These are phyloP conservation scores for Junonia oenone DNA, from an alignment of 2,888 invertebrate species.

Conservation along the genomic window DNA sequence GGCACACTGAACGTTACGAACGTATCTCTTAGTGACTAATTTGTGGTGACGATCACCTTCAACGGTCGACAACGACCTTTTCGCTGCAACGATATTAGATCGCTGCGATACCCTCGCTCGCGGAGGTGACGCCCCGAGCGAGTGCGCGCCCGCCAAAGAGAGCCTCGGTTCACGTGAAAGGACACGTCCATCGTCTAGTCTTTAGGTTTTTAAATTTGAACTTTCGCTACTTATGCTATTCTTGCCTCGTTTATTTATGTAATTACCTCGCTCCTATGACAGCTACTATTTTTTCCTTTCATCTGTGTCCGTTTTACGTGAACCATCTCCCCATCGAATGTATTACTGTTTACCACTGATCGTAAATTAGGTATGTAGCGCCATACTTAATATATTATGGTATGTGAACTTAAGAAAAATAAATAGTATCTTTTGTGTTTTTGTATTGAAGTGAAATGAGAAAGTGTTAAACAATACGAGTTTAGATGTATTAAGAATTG, in stretches of 20 bases:
- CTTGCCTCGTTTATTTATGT: conserved; percentile 23
- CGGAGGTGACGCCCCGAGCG: neutral
- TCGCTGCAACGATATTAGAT: neutral
- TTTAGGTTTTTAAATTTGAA: conserved; percentile 17
- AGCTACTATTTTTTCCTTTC: conserved; percentile 1
- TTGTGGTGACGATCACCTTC: no score
- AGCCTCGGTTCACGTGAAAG: conserved; percentile 15
- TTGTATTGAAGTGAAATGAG: neutral
- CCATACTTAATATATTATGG: conserved; percentile 17
- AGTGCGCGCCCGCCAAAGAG: conserved; percentile 5
- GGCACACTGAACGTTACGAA: no score
- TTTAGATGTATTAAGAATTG: neutral
- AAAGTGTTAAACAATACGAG: neutral
- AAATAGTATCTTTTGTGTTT: neutral
- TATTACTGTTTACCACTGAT: conserved; percentile 9
- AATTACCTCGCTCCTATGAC: conserved; percentile 6
- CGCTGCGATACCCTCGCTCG: no score
- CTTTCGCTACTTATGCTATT: conserved; percentile 20
- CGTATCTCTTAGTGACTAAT: no score
- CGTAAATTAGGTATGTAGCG: conserved; percentile 23
- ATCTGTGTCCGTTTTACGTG: conserved; percentile 10
- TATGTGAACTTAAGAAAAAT: conserved; percentile 2
- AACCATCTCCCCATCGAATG: conserved; percentile 6
- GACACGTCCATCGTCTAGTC: conserved; percentile 14
- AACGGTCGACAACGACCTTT: neutral